Base-by-base conservation (phyloP, 2,888 invertebrate species). In the Cantharis lateralis region DNA sequence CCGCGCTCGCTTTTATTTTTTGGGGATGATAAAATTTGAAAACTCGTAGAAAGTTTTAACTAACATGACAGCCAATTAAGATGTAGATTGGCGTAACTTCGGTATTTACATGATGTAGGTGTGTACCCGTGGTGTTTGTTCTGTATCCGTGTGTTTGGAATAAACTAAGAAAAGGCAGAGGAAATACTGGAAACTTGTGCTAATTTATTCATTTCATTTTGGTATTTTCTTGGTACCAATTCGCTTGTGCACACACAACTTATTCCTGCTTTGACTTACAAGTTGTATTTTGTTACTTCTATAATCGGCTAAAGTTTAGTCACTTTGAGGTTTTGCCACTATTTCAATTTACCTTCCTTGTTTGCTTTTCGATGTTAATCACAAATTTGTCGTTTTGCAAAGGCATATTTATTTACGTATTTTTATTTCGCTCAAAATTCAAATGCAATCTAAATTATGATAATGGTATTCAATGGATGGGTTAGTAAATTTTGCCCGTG, bases 21-120 rank as follows among this genome's bases (percentile, higher is more conserved):
- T 66, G 64, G 18, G n/a, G 48, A 20, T 20, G 24, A 77, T 80
- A 80, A 80, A 79, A 80, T 78, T 72, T 32, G 71, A 70, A 66
- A 76, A 26, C 75, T 76, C 72, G 70, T 64, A 76, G 78, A 80
- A 80, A 79, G 74, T 77, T 72, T 85, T 86, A 87, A 87, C 87
- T 87, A 88, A 88, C 87, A 87, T 87, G 88, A 88, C 88, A 88
- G 87, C 86, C 87, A 88, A 88, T 88, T 88, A 88, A 88, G 88
- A 88, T 88, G 88, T 87, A 88, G 87, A 88, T 88, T 88, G 87
- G 86, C 85, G 85, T 84, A 85, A 85, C 85, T 85, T 83, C 84
- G 79, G 85, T 86, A 87, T 87, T 88, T 87, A 86, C 87, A 87
- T 86, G 86, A 85, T 87, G 87, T 87, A 86, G 86, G 86, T 87